Conservation (phyloP, 2,797 vertebrate genomes). For the Steatocranus sp. region DNA sequence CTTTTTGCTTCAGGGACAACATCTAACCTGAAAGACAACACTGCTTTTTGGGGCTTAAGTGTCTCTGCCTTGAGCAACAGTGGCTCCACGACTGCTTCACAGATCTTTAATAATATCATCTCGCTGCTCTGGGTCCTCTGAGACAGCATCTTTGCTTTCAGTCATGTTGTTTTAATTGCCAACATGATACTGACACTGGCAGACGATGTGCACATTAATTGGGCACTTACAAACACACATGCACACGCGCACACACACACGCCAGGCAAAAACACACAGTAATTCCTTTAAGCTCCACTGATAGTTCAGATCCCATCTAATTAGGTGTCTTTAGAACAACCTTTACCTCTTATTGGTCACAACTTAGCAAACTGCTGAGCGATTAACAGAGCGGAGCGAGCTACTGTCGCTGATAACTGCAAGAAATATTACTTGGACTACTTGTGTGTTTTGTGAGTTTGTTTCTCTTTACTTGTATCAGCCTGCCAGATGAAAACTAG, state of each 20-base stretch:
- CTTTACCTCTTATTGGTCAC: not conserved
- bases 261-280: not conserved
- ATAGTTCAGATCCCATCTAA: slow-evolving; percentile 3
- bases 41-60: not conserved
- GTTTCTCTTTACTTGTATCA: not conserved
- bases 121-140: not conserved
- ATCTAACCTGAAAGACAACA: not conserved
- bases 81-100: not conserved
- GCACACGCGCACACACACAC: not conserved
- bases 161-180: slow-evolving; percentile 23
- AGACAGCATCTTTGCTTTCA: slow-evolving; percentile 1
- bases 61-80: not conserved
- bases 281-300: not conserved
- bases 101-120: slow-evolving; percentile 22
- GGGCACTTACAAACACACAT: not conserved
- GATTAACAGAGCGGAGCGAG: not conserved
- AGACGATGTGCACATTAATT: slow-evolving; percentile 23
- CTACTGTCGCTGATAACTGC: not conserved
- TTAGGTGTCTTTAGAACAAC: not conserved
- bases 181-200: slow-evolving; percentile 13
- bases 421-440: not conserved
- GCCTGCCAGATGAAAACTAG: not conserved
- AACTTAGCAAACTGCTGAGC: not conserved
- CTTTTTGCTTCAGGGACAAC: slow-evolving; percentile 18
- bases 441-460: not conserved